Conservation (phyloP, 1,140 invertebrate species). For the Ips typographus region DNA sequence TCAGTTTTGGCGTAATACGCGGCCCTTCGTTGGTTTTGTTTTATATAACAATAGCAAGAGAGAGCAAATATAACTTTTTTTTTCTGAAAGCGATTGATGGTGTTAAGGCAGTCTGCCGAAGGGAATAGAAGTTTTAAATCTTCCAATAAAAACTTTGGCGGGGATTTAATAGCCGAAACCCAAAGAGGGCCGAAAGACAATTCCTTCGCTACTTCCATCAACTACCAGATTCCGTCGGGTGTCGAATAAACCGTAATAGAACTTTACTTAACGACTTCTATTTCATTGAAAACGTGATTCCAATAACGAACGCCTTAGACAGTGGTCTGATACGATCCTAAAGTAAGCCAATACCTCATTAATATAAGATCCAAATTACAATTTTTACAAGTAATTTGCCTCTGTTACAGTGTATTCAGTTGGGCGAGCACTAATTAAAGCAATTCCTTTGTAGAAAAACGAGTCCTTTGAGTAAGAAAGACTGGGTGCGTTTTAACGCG, state of each 20-base stretch:
- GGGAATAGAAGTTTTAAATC: not conserved
- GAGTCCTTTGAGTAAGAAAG: no score
- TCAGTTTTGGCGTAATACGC: no score
- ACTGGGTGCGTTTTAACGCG: slow-evolving; percentile 8
- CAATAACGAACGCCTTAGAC: slow-evolving; percentile 32
- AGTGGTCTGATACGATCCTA: no score
- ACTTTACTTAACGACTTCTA: slow-evolving; percentile 51
- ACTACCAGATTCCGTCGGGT: slow-evolving; percentile 37
- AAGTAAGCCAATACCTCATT: no score
- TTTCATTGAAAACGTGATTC: slow-evolving; percentile 50
- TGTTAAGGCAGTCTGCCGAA: not conserved
- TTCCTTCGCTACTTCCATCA: slow-evolving; percentile 21
- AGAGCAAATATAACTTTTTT: no score
- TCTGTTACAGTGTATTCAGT: no score
- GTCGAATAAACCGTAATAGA: slow-evolving; percentile 50
- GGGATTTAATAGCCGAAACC: slow-evolving; percentile 9
- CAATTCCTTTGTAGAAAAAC: not conserved
- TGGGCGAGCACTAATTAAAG: no score
- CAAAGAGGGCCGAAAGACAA: slow-evolving; percentile 18
- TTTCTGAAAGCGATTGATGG: no score
- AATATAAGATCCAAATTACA: no score
- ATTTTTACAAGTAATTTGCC: no score
- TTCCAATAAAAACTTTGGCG: slow-evolving; percentile 6
- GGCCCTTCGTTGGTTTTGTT: no score
- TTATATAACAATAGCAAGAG: no score